Conservation (phyloP, 2,888 invertebrate species). For the Bimastos eiseni region DNA sequence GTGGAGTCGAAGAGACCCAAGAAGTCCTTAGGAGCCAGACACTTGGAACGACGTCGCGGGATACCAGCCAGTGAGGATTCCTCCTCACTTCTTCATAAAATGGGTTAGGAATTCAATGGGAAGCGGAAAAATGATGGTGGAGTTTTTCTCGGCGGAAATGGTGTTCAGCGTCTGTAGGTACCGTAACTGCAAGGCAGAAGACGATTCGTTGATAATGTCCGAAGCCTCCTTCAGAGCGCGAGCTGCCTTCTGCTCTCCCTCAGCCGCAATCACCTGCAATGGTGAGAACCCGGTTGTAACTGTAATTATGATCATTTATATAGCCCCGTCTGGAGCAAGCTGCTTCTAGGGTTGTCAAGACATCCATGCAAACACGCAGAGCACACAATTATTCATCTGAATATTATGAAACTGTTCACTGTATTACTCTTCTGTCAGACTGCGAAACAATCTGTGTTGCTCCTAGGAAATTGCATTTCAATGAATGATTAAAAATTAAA, state of each 20-base stretch:
- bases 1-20: not conserved
- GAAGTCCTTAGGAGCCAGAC: not conserved
- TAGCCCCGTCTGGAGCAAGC: too few relatives aligned
- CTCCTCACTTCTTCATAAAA: slow-evolving; percentile 13
- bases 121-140: not conserved
- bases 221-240: not conserved
- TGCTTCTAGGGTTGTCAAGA: too few relatives aligned
- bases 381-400: too few relatives aligned
- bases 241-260: not conserved
- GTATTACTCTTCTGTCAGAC: not conserved
- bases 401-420: not conserved
- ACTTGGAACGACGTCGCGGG: not conserved
- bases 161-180: slow-evolving; percentile 13
- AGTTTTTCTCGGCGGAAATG: slow-evolving; percentile 13
- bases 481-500: not conserved
- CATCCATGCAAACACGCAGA: not conserved
- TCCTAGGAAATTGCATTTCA: not conserved
- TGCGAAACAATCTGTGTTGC: not conserved
- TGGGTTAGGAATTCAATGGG: not conserved
- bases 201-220: not conserved
- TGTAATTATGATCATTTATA: too few relatives aligned
- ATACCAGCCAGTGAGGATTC: not conserved
- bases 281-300: not conserved
- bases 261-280: not conserved
- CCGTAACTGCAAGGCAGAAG: slow-evolving; percentile 6